Conservation (phyloP, 2,888 invertebrate species). For the Hyppa rectilinea region DNA sequence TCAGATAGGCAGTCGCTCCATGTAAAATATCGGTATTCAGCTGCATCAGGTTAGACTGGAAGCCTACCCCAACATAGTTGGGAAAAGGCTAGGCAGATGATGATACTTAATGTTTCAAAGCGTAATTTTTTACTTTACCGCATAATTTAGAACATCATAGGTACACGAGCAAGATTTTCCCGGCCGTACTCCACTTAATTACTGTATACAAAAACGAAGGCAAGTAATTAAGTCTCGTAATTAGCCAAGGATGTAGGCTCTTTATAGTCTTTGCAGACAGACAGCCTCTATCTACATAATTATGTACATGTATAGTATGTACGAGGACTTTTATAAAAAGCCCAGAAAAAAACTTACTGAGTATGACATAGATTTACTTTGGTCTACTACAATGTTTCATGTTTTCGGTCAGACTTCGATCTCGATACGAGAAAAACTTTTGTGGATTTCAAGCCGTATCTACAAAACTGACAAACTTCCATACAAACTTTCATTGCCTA, state of each 20-base stretch:
- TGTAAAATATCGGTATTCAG: too few relatives aligned
- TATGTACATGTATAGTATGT: constrained; percentile 2
- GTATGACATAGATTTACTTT: background rate
- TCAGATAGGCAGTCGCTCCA: too few relatives aligned
- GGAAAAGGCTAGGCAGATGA: too few relatives aligned
- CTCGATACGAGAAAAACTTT: background rate
- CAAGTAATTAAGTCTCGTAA: constrained; percentile 73
- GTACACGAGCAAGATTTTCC: constrained; percentile 25
- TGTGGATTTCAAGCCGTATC: background rate
- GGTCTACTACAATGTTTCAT: background rate
- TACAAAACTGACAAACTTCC: background rate
- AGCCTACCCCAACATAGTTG: too few relatives aligned
- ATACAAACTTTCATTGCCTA: background rate
- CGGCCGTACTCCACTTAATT: constrained; percentile 59
- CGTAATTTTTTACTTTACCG: background rate
- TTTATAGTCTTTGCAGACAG: constrained; percentile 54
- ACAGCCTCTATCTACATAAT: constrained; percentile 27
- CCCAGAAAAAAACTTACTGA: background rate
- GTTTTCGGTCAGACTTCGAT: background rate
- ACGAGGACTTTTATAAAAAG: constrained; percentile 15
- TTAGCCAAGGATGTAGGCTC: constrained; percentile 63
- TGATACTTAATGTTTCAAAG: too few relatives aligned
- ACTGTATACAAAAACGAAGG: constrained; percentile 70
- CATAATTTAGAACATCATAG: constrained; percentile 1
- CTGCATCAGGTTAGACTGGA: too few relatives aligned